Evolutionary conservation across 2,888 invertebrate species (phyloP).

Genomic region (Hirtodrosophila cameraria): DNA sequence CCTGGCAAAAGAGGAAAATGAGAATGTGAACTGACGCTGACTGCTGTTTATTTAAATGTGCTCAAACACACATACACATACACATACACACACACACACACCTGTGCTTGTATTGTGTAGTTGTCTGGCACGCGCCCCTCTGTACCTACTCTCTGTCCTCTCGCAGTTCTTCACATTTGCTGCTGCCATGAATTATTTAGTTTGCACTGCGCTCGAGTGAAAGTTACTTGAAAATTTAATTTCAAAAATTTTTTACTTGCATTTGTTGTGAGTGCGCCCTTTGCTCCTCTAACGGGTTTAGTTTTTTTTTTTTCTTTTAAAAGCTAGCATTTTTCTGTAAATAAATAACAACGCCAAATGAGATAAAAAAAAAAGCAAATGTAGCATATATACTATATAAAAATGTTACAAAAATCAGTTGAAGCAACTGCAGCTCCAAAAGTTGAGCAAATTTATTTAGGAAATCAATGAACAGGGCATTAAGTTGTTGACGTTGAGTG

Average conservation of each 20-base stretch:
- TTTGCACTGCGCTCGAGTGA: constrained; percentile 78
- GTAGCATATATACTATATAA: no score
- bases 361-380: constrained; percentile 50
- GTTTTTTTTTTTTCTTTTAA: no score
- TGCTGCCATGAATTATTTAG: constrained; percentile 75
- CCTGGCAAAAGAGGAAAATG: constrained; percentile 35
- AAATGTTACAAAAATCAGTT: no score
- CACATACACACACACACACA: constrained; percentile 30
- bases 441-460: constrained; percentile 66
- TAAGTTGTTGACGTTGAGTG: constrained; percentile 52
- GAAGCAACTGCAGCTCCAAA: constrained; percentile 2
- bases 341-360: constrained; percentile 66
- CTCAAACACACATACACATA: constrained; percentile 20
- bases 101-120: constrained; percentile 42
- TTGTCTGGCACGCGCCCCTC: constrained; percentile 29
- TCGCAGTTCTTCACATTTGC: constrained; percentile 26
- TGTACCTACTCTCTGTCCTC: not conserved
- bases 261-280: constrained; percentile 24
- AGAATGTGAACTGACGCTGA: constrained; percentile 56
- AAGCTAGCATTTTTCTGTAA: constrained; percentile 69
- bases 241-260: constrained; percentile 63
- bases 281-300: constrained; percentile 34
- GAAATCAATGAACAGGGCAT: constrained; percentile 59
- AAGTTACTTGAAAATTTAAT: constrained; percentile 79
- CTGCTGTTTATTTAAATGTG: constrained; percentile 76